A percentile compares a stretch with the other conserved stretches of the same genome.
Conservation (phyloP, 2,113 vertebrate genomes). For the Isichthys henryi region DNA sequence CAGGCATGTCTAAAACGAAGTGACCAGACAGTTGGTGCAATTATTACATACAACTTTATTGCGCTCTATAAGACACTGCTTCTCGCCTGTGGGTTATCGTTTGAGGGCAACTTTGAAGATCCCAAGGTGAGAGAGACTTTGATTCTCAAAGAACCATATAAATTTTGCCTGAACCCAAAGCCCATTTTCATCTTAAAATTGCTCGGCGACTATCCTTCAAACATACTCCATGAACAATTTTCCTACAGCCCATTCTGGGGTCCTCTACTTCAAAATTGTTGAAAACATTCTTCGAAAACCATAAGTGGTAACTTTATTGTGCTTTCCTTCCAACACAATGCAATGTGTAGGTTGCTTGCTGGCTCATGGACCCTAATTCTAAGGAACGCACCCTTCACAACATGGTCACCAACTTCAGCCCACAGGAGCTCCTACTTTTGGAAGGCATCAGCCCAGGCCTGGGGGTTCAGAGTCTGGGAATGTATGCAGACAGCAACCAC, state of each 20-base stretch:
- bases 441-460: constrained; percentile 65
- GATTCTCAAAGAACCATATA: background rate
- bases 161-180: background rate
- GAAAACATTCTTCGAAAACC: background rate
- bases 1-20: constrained; percentile 58
- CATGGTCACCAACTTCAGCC: constrained; percentile 81
- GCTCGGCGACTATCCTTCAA: background rate
- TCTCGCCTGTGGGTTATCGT: constrained; percentile 72
- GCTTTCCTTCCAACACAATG: background rate
- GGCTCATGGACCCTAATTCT: constrained; percentile 81
- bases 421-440: constrained; percentile 72
- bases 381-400: constrained; percentile 81
- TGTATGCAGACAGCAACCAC: constrained; percentile 50
- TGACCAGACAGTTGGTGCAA: constrained; percentile 37
- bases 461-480: constrained; percentile 68
- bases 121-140: constrained; percentile 71
- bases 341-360: constrained; percentile 76
- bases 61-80: constrained; percentile 81
- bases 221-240: background rate
- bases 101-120: constrained; percentile 81
- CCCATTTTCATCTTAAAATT: background rate
- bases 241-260: background rate
- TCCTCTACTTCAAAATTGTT: background rate
- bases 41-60: constrained; percentile 76
- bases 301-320: background rate